Evolutionary conservation across 2,888 invertebrate species (phyloP), one percentile per base, ranked within the genome.

Genomic region (Lasioglossum vierecki): DNA sequence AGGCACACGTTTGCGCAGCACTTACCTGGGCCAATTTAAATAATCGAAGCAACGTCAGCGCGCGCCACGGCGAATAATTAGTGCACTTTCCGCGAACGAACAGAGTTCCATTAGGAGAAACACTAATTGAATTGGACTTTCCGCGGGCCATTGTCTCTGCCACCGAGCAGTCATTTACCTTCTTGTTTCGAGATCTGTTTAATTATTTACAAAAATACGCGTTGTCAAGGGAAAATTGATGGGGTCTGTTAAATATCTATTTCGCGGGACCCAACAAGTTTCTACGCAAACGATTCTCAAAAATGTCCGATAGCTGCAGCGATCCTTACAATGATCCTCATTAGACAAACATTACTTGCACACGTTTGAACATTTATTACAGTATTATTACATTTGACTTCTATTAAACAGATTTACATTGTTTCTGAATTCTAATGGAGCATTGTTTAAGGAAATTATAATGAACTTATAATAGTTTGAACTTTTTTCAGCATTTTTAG

Each of bases 91-190:
- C 35, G 11, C 60, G 73, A 73, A 53, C 70, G 30, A 70, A 77
- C 49, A 35, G 13, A 60, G 60, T 41, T 39, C 35, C 74, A 84
- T 84, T 84, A 82, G 35, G 46, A 53, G 60, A 75, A 84, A 84
- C 82, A 84, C 74, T 84, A 77, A 82, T 76, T 76, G 76, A 74
- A 83, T 77, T 74, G 70, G 49, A 71, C 60, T 49, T 63, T 46
- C 6, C 68, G 39, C 18, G n/a, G 11, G 22, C 60, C 74, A 70
- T 84, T 57, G 73, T 68, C 35, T 68, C 39, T 41, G 18, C 39
- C 41, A n/a, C 41, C n/a, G 41, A 70, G 39, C 41, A 70, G 41
- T 66, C 73, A 26, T 84, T 82, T 75, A 26, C 77, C 77, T 63
- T 70, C 39, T 73, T 9, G 66, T 77, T 35, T 46, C 15, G 18